phyloP scores from a whole-genome alignment of 1,140 invertebrate genomes.

The Spodoptera frugiperda region DNA sequence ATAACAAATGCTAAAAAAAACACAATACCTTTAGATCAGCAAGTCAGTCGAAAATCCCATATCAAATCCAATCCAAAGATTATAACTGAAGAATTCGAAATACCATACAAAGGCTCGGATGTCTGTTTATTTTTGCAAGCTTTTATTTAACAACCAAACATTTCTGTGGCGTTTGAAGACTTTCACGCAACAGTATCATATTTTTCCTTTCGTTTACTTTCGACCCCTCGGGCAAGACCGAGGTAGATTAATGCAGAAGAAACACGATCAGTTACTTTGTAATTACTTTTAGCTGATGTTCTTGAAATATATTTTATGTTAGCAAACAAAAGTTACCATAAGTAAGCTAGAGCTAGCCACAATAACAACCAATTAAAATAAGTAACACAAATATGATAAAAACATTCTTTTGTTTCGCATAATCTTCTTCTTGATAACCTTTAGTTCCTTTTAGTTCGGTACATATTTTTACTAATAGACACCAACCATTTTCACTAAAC shows the following conservation, averaged over 20 bases:
- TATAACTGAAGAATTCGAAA: constrained; percentile 3
- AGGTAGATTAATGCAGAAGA: neutral
- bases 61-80: neutral
- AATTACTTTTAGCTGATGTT: neutral
- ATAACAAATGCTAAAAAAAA: too few relatives aligned
- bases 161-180: constrained; percentile 20
- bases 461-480: too few relatives aligned
- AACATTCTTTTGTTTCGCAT: too few relatives aligned
- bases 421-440: too few relatives aligned
- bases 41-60: neutral
- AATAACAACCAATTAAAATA: too few relatives aligned
- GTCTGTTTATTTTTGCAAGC: constrained; percentile 13
- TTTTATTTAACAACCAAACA: constrained; percentile 21
- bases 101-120: neutral
- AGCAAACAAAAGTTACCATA: too few relatives aligned
- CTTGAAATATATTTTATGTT: neutral
- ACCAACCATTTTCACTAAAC: too few relatives aligned
- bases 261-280: neutral
- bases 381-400: too few relatives aligned
- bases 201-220: constrained; percentile 39
- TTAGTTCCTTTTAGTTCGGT: too few relatives aligned
- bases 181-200: constrained; percentile 34
- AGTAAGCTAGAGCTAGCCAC: too few relatives aligned
- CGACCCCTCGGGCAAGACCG: neutral
- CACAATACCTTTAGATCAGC: too few relatives aligned